These are phyloP conservation scores for Cyanoramphus novaezelandiae DNA, from an alignment of 2,113 vertebrate species.

Conservation along the genomic window DNA sequence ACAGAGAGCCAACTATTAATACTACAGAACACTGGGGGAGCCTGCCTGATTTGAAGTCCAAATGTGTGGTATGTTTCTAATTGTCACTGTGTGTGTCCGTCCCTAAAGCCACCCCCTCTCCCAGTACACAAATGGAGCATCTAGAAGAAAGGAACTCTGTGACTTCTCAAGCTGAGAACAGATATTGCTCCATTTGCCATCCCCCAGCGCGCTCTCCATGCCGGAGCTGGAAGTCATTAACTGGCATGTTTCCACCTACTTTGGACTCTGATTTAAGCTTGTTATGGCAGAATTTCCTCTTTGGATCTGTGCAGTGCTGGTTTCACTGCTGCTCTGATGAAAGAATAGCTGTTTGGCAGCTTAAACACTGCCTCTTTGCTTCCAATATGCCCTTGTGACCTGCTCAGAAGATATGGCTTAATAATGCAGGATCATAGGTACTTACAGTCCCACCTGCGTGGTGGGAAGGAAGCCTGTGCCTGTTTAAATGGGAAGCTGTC, in stretches of 20 bases:
- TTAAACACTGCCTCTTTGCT: conserved; percentile 11
- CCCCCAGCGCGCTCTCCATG: not conserved
- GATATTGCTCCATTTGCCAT: conserved; percentile 17
- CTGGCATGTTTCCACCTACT: conserved; percentile 13
- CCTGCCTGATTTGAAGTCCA: not conserved
- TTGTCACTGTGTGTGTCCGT: not conserved
- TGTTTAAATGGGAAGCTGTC: conserved; percentile 15
- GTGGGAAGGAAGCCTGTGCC: conserved; percentile 21
- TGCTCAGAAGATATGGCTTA: not conserved
- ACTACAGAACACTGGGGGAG: not conserved
- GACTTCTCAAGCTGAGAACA: not conserved
- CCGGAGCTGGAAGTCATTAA: conserved; percentile 40
- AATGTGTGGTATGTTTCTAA: not conserved
- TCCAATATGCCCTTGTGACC: not conserved
- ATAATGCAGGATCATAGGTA: not conserved
- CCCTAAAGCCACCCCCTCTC: not conserved
- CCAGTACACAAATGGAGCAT: not conserved
- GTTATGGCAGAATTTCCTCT: conserved; percentile 32
- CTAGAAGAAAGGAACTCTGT: conserved; percentile 21
- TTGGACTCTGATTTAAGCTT: conserved; percentile 33
- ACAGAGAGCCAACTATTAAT: not conserved
- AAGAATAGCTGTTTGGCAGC: not conserved
- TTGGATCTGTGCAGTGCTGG: not conserved
- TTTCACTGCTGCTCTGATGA: not conserved
- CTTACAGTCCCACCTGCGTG: not conserved